Evolutionary conservation across 2,797 vertebrate species (phyloP), one percentile per base, ranked within the genome.

Genomic region (Epinephelus awoara): DNA sequence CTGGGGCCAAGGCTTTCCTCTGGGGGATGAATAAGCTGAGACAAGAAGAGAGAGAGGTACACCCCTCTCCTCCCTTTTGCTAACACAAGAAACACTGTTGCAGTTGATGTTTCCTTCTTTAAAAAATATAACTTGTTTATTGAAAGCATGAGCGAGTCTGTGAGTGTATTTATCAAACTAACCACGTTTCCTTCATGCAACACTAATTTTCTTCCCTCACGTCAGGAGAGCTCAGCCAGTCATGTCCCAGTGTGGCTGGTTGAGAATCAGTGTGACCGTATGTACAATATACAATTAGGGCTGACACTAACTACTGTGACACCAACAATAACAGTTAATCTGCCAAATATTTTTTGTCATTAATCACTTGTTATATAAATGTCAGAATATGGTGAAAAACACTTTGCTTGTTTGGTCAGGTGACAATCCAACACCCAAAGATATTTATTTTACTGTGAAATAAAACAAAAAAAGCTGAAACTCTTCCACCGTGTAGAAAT

Each of bases 1-100:
- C 93, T 99, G 98, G 98, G 98, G 98, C 56, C 95, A 97, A 90
- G 98, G 98, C 80, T 97, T 97, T 86, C 96, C 97, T 6, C 95
- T 99, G 8, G 98, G 98, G 62, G 97, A 95, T 25, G 96, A 99
- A 90, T 99, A 96, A 98, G 90, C 68, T n/a, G 55, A 65, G 25
- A 64, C 6, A 1, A 25, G 64, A 68, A 63, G 34, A 74, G 68
- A 72, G 25, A 46, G 21, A 15, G 27, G 58, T 3, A 4, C 80
- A 0, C 50, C 49, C 14, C 6, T 1, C 14, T 13, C 51, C 49
- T 18, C 9, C 56, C 25, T 72, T 25, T 19, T 25, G 47, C 54
- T 70, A 55, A 21, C 23, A 34, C 54, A 75, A 77, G 80, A 86
- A 79, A 88, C 8, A 27, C 52, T 14, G 7, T 44, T 21, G 77